These are phyloP conservation scores for Amorpha juglandis DNA, from an alignment of 2,888 invertebrate genomes.

Conservation along the genomic window DNA sequence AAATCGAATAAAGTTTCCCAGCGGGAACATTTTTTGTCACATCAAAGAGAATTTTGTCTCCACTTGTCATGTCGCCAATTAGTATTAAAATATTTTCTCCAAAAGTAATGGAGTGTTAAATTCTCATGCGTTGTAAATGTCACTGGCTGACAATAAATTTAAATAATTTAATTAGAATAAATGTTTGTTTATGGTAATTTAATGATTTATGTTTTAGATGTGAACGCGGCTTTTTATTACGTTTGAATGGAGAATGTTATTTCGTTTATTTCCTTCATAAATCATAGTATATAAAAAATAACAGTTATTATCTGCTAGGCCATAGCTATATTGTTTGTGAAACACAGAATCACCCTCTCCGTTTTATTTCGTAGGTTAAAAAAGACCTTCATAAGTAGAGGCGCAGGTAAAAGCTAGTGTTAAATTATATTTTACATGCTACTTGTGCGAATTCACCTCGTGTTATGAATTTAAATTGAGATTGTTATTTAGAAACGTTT, in stretches of 20 bases:
- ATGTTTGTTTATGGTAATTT: slow-evolving; percentile 39
- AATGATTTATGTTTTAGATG: slow-evolving; percentile 41
- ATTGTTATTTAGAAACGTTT: too few species aligned
- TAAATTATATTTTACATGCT: too few species aligned
- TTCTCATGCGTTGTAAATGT: slow-evolving; percentile 27
- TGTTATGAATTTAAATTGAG: too few species aligned
- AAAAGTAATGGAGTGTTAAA: slow-evolving; percentile 38
- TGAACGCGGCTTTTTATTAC: slow-evolving; percentile 26
- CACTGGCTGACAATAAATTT: slow-evolving; percentile 37
- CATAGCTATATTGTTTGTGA: too few species aligned
- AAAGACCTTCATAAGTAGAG: too few species aligned
- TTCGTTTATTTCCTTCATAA: neutral
- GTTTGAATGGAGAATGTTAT: neutral
- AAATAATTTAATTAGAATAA: slow-evolving; percentile 41
- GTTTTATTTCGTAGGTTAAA: too few species aligned
- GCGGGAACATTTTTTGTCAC: slow-evolving; percentile 23
- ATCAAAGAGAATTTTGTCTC: slow-evolving; percentile 20
- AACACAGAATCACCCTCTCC: too few species aligned
- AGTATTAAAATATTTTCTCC: slow-evolving; percentile 40
- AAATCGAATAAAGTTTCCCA: neutral
- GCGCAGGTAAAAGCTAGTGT: too few species aligned
- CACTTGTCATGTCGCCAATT: slow-evolving; percentile 55
- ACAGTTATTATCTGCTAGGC: too few species aligned
- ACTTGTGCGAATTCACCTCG: too few species aligned
- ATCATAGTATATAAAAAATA: too few species aligned